Evolutionary conservation across 2,113 vertebrate genomes (phyloP).

Genomic region (Cromileptes altivelis): DNA sequence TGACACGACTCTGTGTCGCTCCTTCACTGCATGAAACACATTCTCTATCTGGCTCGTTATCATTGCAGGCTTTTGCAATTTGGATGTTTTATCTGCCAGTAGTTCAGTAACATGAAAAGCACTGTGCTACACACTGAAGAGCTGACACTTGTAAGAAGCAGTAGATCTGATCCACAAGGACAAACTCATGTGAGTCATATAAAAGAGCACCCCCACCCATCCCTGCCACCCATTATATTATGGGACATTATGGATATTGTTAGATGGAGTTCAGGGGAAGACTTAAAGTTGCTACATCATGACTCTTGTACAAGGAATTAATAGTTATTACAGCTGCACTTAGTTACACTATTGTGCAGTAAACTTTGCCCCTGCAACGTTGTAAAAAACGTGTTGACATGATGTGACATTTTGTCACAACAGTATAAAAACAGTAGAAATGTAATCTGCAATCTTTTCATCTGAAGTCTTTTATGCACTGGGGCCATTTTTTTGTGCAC

Average conservation of each 20-base stretch:
- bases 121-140: neutral
- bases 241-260: neutral
- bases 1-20: neutral
- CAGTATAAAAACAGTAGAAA: too few relatives aligned
- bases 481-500: too few relatives aligned
- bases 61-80: neutral
- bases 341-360: neutral
- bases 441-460: too few relatives aligned
- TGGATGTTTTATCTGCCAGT: neutral
- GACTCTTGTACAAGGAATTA: neutral
- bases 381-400: too few relatives aligned
- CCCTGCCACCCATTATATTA: too few relatives aligned
- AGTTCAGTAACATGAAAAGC: constrained; percentile 4
- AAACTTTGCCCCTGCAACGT: too few relatives aligned
- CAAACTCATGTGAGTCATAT: constrained; percentile 30
- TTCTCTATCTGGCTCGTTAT: constrained; percentile 5
- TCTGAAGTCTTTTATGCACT: too few relatives aligned
- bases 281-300: neutral
- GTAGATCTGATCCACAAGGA: constrained; percentile 40
- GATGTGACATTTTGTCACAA: too few relatives aligned
- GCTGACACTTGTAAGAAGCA: neutral
- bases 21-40: neutral
- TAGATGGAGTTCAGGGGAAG: neutral
- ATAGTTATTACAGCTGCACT: too few relatives aligned
- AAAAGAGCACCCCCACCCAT: neutral